phyloP scores from a whole-genome alignment of 2,113 vertebrate species.

The Apaloderma vittatum region DNA sequence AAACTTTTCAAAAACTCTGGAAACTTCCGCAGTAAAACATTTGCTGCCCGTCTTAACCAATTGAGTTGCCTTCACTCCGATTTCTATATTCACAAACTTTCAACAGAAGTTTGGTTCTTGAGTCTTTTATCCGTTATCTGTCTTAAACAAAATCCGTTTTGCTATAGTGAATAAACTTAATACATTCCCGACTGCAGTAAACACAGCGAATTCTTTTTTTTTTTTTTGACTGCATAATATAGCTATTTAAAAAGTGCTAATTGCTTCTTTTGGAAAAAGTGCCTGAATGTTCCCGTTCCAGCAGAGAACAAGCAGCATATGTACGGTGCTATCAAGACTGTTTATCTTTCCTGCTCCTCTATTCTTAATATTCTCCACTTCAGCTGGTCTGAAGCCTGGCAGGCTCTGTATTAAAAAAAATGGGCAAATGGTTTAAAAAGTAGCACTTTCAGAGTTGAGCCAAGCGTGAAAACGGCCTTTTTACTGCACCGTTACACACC shows the following conservation, averaged over 20 bases:
- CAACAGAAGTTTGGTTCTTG: not conserved
- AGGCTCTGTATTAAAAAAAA: not conserved
- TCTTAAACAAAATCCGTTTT: not conserved
- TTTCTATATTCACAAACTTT: not conserved
- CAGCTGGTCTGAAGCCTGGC: not conserved
- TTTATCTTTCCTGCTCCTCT: constrained; percentile 29
- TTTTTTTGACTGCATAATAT: not conserved
- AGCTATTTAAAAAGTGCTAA: constrained; percentile 29
- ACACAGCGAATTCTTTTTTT: not conserved
- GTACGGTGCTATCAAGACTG: not conserved
- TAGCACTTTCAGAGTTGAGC: not conserved
- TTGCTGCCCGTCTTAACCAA: not conserved
- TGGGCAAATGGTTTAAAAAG: not conserved
- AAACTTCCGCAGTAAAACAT: not conserved
- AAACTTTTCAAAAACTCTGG: not conserved
- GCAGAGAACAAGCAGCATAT: not conserved
- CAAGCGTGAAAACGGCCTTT: not conserved
- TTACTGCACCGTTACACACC: not conserved
- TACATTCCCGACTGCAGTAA: not conserved
- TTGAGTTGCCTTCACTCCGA: accelerated
- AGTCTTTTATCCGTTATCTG: not conserved
- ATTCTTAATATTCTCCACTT: constrained; percentile 5
- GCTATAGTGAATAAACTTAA: not conserved
- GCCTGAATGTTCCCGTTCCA: not conserved
- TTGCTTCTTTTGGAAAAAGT: constrained; percentile 36